Evolutionary conservation across 2,888 invertebrate species (phyloP), one percentile per base, ranked within the genome.

Genomic region (Brachyopa scutellaris): DNA sequence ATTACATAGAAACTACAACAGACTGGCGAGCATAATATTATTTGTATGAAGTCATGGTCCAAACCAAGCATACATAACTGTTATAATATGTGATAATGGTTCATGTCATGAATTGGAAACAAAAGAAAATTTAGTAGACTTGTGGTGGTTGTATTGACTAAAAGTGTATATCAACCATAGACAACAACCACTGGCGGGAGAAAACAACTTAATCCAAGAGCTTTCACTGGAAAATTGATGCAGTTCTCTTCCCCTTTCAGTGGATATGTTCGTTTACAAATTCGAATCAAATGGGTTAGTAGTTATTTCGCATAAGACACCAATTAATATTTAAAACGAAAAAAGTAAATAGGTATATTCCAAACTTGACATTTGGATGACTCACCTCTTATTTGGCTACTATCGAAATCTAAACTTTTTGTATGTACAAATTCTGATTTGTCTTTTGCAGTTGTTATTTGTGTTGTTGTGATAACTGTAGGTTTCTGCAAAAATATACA

Each of bases 401-500:
- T 86, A 79, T 87, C 86, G 79, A 87, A 87, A 85, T 87, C 87
- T 85, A 87, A 85, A 76, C 87, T 87, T 86, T 87, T 87, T 31
- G 87, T 87, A 85, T 87, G 87, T 84, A 86, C 86, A 85, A 87
- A 87, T 85, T 87, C 87, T 79, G 86, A 85, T 86, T 87, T 87
- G 82, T 86, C 85, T 83, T 86, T 86, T 77, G 84, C 77, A 82
- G 76, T 84, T 77, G 84, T 82, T 66, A 85, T 78, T 67, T 83
- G 83, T 83, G 83, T 83, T 83, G 83, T 83, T 83, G 83, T 83
- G 67, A 83, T 83, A 78, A 83, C 83, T 83, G 83, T 85, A 73
- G 85, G 85, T 84, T 86, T 85, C 86, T 86, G 76, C 47, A 84
- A 85, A 73, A 67, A 84, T 66, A 66, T 55, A 77, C 77, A 70